Evolutionary conservation across 2,113 vertebrate genomes (phyloP), one percentile per base, ranked within the genome.

Genomic region (Triplophysa dalaica): DNA sequence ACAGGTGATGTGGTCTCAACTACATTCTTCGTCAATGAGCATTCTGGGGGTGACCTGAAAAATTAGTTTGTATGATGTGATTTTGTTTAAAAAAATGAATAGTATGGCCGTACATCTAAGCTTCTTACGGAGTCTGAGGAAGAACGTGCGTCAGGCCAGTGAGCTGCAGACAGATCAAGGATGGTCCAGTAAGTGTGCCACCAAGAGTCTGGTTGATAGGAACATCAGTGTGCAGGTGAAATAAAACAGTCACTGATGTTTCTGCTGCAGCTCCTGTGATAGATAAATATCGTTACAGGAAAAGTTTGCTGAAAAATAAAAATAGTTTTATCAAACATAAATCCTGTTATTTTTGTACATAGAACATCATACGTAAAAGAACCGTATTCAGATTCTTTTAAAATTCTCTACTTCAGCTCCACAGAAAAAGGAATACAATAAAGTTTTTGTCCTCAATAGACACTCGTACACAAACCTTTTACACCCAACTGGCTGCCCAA

Each of bases 121-220:
- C 43, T 10, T 41, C 92, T 91, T 81, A 94, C 93, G 68, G 85
- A 61, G 67, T 88, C 66, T 74, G 81, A 9, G 92, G 92, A 21
- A 93, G 81, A 67, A 91, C 60, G 33, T 84, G 14, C 77, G 80
- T 61, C 66, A 88, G 89, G 8, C 87, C 88, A 22, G 79, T 91
- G 77, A 94, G 84, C 14, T 82, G 89, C 70, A 94, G 86, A 83
- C 93, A 94, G 33, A 87, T 86, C 63, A 81, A n/a, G 2, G 3
- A 81, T 64, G 50, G 87, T 26, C 26, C 83, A 50, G 41, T 24
- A 13, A 24, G 60, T 17, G 29, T 33, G 50, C 80, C 48, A 14
- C 21, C 43, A 50, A 54, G 26, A 14, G 72, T 65, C 8, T 43
- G 52, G 21, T 58, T 43, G 9, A 77, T 50, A 41, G 17, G 38